phyloP scores from a whole-genome alignment of 1,140 invertebrate species.

The Bombus terrestris region DNA sequence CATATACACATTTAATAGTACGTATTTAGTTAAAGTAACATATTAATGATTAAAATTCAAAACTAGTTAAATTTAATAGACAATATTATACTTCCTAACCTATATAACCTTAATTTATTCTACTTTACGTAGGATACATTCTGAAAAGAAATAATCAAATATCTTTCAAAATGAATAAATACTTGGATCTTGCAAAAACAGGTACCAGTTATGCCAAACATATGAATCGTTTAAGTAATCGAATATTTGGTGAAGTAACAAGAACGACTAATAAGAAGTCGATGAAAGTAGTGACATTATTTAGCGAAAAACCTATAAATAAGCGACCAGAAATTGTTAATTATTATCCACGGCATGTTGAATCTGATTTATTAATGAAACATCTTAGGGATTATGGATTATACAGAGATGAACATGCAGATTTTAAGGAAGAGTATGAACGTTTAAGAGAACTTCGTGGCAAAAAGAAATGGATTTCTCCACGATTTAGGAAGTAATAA shows the following conservation, averaged over 20 bases:
- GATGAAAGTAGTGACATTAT: slow-evolving; percentile 92
- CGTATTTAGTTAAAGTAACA: background rate
- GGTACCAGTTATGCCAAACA: slow-evolving; percentile 90
- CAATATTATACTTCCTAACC: background rate
- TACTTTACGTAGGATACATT: background rate
- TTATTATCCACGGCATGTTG: slow-evolving; percentile 94
- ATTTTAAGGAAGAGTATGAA: slow-evolving; percentile 95
- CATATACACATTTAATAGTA: background rate
- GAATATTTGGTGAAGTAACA: slow-evolving; percentile 95
- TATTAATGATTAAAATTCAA: background rate
- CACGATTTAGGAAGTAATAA: slow-evolving; percentile 19
- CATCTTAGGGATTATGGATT: slow-evolving; percentile 90
- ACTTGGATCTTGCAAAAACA: slow-evolving; percentile 87
- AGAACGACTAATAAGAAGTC: slow-evolving; percentile 88
- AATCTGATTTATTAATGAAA: slow-evolving; percentile 88
- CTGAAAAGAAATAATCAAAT: background rate
- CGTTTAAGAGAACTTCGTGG: slow-evolving; percentile 90
- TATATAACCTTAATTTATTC: slow-evolving; percentile 3
- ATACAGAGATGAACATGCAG: slow-evolving; percentile 94
- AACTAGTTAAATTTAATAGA: background rate
- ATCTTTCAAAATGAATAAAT: slow-evolving; percentile 83
- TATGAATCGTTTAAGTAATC: slow-evolving; percentile 93
- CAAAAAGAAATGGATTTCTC: slow-evolving; percentile 81
- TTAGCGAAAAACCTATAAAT: slow-evolving; percentile 89
- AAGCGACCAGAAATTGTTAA: slow-evolving; percentile 89